Evolutionary conservation across 2,797 vertebrate species (phyloP), one percentile per base, ranked within the genome.

Genomic region (Sebastiscus tertius): DNA sequence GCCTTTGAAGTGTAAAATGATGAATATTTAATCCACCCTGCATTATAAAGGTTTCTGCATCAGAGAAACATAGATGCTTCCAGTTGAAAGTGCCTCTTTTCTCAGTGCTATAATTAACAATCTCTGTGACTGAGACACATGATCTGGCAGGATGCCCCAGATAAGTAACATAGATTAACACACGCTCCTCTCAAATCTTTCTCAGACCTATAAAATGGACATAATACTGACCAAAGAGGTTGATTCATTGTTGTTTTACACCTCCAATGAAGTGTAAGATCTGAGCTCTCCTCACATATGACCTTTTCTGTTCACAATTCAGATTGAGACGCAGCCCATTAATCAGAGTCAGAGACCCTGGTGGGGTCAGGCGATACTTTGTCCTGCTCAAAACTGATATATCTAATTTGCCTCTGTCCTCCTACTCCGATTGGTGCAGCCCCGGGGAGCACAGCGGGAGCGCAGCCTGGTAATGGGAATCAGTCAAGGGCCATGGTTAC

Each of bases 401-500:
- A 59, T 80, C 59, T 87, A 88, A 77, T 91, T 84, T 90, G 72
- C 73, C 68, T 71, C 54, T 79, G 67, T 91, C 58, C 69, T 80
- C 59, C 42, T 18, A 16, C 42, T 88, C 64, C 64, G 67, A 72
- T 77, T n/a, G 81, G 27, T 3, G 0, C 94, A 99, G 98, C 97
- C 86, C 97, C 97, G 1, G 96, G 96, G 54, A 97, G 94, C 92
- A 96, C 97, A 0, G 96, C 95, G 88, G 0, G 91, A 67, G 87
- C 91, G 3, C 94, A 93, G 87, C 81, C 94, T 10, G 79, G 83
- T 80, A 94, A 97, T 0, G 94, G 96, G 0, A 97, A 96, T 77
- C 98, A 97, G 94, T 97, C 98, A 72, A 96, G 97, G 65, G 95
- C 97, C 36, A 97, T 97, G 96, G 97, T 97, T 0, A 95, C 98